Base-by-base conservation (phyloP, 2,888 invertebrate genomes). In the Caenorhabditis becei region DNA sequence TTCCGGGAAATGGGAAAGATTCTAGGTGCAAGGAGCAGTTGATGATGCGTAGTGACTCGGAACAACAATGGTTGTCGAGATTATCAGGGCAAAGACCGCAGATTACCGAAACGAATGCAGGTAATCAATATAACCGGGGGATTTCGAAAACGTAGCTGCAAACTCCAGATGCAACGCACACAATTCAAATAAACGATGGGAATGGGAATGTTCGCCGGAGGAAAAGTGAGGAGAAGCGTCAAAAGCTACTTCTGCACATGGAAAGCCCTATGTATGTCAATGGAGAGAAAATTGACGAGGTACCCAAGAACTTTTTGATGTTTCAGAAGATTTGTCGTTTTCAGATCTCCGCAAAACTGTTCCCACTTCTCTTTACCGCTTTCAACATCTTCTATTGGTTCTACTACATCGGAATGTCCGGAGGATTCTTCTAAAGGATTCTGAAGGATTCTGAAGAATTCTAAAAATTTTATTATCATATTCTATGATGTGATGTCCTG, bases 301-400 rank as follows among this genome's bases (percentile, higher is more conserved):
- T 90, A 53, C 16, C 14, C 23, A 37, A 2, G 4, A 2, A 23
- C 23, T 11, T 14, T 11, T 10, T 20, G 2, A n/a, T 5, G 10
- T 18, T 23, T 37, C 10, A 44, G n/a, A 70, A 23, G 41, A 37
- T 62, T 54, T 1, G 41, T 20, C 5, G 1, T 53, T 71, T 80
- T 77, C 81, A 90, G 90, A 88, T 90, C 28, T 89, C 89, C 18
- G 87, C 89, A 7, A 90, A 90, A 66, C 81, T 90, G 24, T 91
- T 90, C 63, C 90, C 90, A 8, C 80, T 90, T 2, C 82, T 90
- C 4, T 90, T 91, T 82, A 87, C 88, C n/a, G 88, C 90, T 8
- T 91, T 91, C 88, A 91, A 91, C 79, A 84, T 91, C 37, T 89
- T 90, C 83, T 91, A 91, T 71, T 91, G 91, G 91, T 87, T 87